phyloP scores from a whole-genome alignment of 2,797 vertebrate species.

The Tachyglossus aculeatus region DNA sequence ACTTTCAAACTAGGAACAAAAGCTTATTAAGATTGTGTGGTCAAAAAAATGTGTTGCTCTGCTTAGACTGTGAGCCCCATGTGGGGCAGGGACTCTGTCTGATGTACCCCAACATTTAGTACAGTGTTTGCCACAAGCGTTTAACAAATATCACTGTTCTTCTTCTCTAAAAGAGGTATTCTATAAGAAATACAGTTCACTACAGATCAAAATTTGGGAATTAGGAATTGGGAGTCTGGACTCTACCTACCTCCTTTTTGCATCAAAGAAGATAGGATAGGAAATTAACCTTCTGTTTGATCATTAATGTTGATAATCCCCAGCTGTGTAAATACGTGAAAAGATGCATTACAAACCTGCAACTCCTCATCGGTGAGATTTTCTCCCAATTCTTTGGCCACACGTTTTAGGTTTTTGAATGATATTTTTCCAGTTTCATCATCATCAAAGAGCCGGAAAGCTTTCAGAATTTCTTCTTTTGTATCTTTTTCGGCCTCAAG shows the following conservation, averaged over 20 bases:
- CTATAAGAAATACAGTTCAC: neutral
- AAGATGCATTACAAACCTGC: slow-evolving; percentile 78
- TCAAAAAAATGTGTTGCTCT: too few relatives aligned
- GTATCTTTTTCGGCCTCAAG: slow-evolving; percentile 92
- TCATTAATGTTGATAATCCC: rapidly evolving
- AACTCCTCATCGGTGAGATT: slow-evolving; percentile 94
- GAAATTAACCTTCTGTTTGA: too few relatives aligned
- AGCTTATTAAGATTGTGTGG: too few relatives aligned
- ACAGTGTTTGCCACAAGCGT: too few relatives aligned
- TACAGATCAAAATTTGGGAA: neutral
- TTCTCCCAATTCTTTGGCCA: slow-evolving; percentile 92
- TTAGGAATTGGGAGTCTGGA: rapidly evolving
- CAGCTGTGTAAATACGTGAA: rapidly evolving
- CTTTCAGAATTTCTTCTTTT: slow-evolving; percentile 96
- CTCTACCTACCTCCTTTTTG: too few relatives aligned
- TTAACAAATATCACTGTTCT: neutral
- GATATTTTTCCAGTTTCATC: slow-evolving; percentile 97
- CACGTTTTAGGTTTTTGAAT: slow-evolving; percentile 90
- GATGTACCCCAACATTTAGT: too few relatives aligned
- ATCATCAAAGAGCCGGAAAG: slow-evolving; percentile 93
- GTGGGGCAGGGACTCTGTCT: too few relatives aligned
- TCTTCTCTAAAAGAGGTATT: neutral
- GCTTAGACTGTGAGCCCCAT: too few relatives aligned
- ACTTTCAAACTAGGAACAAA: neutral
- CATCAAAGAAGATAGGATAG: too few relatives aligned